Evolutionary conservation across 2,113 vertebrate species (phyloP).

Genomic region (Empidonax alnorum): DNA sequence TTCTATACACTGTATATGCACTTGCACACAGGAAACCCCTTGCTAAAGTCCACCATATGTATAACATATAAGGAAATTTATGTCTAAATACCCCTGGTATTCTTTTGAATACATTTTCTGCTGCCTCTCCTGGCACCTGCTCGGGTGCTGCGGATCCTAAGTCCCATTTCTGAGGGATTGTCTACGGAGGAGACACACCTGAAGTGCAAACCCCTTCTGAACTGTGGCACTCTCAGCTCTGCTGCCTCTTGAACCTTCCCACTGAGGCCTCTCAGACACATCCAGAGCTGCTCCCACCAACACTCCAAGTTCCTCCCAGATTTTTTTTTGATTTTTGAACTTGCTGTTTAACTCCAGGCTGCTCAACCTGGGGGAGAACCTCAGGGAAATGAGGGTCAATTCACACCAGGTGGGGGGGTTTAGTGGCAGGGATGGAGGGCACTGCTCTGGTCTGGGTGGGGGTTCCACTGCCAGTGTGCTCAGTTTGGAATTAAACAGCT

Average conservation of each 20-base stretch:
- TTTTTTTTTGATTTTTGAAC: neutral
- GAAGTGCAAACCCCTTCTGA: neutral
- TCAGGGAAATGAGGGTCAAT: neutral
- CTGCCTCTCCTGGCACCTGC: neutral
- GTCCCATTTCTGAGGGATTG: neutral
- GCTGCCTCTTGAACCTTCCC: neutral
- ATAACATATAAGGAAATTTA: conserved; percentile 29
- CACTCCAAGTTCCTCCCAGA: neutral
- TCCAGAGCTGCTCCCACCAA: neutral
- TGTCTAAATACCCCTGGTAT: neutral
- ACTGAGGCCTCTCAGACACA: neutral
- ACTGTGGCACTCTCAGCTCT: neutral
- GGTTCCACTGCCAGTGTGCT: neutral
- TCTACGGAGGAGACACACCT: neutral
- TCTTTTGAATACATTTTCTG: neutral
- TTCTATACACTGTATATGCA: conserved; percentile 24
- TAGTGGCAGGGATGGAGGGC: neutral
- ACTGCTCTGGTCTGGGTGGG: neutral
- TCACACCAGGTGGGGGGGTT: neutral
- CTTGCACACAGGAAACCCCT: neutral
- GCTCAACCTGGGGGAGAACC: neutral
- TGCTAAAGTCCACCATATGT: conserved; percentile 26
- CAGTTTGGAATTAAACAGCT: neutral
- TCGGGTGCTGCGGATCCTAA: neutral
- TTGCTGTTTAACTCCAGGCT: neutral